Percentiles rank a stretch among this genome's conserved stretches.
Evolutionary conservation across 2,113 vertebrate genomes (phyloP).

Genomic region (Pluvialis apricaria): DNA sequence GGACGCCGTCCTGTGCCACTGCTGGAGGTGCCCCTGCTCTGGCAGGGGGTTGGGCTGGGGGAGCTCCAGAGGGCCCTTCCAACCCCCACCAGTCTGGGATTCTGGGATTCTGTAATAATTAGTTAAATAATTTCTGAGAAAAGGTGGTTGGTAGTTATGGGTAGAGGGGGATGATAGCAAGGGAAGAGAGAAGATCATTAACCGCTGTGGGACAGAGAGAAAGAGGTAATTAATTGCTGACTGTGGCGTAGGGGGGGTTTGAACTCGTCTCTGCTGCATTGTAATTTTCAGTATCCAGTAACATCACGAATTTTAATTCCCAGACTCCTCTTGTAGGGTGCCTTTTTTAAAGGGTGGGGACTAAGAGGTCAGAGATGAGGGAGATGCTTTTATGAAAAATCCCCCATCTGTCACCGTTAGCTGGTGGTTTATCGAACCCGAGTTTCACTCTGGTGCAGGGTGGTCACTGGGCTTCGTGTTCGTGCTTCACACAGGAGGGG

Average conservation of each 20-base stretch:
- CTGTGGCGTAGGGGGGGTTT: neutral
- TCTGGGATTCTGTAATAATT: too few relatives aligned
- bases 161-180: neutral
- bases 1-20: too few relatives aligned
- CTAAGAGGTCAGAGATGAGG: neutral
- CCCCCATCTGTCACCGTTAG: neutral
- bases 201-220: neutral
- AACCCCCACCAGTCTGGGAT: too few relatives aligned
- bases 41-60: too few relatives aligned
- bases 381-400: neutral
- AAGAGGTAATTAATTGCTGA: neutral
- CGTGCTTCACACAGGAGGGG: neutral
- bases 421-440: neutral
- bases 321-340: neutral
- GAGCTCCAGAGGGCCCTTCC: too few relatives aligned
- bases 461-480: accelerated
- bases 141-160: neutral
- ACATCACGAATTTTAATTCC: neutral
- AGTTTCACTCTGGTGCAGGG: neutral
- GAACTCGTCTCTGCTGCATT: neutral
- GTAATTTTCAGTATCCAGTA: neutral
- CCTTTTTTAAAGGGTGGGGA: neutral
- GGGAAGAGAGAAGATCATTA: neutral
- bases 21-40: too few relatives aligned
- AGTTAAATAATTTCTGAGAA: neutral